These are phyloP conservation scores for Dermolepida albohirtum DNA, from an alignment of 2,888 invertebrate species.

Conservation along the genomic window DNA sequence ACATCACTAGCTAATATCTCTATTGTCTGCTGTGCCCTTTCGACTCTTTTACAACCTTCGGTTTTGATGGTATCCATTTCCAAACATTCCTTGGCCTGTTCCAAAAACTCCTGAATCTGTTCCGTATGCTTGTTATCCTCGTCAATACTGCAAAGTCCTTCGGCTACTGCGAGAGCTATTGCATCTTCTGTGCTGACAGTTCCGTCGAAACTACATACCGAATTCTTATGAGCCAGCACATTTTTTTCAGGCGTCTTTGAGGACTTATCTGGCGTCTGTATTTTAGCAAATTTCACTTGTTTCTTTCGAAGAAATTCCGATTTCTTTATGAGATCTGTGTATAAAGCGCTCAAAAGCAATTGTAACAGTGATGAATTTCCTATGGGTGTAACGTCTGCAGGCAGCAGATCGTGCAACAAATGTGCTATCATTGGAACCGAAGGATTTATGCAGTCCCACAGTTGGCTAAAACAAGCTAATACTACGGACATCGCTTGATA, in stretches of 20 bases:
- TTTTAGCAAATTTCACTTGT: slow-evolving; percentile 50
- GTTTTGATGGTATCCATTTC: slow-evolving; percentile 51
- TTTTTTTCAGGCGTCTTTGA: slow-evolving; percentile 3
- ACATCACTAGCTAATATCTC: slow-evolving; percentile 74
- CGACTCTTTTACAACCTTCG: slow-evolving; percentile 63
- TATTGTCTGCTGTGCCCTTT: slow-evolving; percentile 65
- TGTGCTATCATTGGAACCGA: slow-evolving; percentile 67
- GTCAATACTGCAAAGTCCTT: slow-evolving; percentile 83
- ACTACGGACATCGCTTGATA: slow-evolving; percentile 84
- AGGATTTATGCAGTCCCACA: slow-evolving; percentile 76
- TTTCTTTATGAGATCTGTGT: slow-evolving; percentile 73
- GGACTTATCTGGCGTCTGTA: slow-evolving; percentile 14
- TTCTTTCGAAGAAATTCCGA: slow-evolving; percentile 59
- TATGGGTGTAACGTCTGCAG: slow-evolving; percentile 77
- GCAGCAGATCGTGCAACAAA: slow-evolving; percentile 76
- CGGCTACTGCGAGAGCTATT: slow-evolving; percentile 79
- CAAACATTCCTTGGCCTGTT: slow-evolving; percentile 67
- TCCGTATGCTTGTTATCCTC: slow-evolving; percentile 84
- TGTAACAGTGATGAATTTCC: slow-evolving; percentile 80
- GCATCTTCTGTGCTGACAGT: slow-evolving; percentile 57
- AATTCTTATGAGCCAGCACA: slow-evolving; percentile 47
- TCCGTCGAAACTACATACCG: slow-evolving; percentile 53
- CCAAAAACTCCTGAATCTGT: slow-evolving; percentile 75
- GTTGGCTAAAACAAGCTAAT: slow-evolving; percentile 76
- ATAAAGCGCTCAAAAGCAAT: slow-evolving; percentile 75